Evolutionary conservation across 1,140 invertebrate genomes (phyloP).

Genomic region (Choristoneura fumiferana): DNA sequence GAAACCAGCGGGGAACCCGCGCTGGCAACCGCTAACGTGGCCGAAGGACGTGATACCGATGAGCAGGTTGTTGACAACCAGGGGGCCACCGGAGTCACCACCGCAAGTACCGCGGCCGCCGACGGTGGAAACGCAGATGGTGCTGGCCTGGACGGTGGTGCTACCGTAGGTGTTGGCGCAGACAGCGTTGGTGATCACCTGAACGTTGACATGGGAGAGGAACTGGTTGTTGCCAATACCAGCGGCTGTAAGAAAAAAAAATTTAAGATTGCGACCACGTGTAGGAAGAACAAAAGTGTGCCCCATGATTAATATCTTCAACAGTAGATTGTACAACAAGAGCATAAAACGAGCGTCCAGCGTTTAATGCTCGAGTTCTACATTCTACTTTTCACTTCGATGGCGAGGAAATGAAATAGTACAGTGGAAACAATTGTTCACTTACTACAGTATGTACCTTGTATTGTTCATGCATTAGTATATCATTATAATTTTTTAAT

Average conservation of each 20-base stretch:
- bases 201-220: constrained; percentile 33
- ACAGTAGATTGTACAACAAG: no score
- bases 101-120: constrained; percentile 33
- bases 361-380: no score
- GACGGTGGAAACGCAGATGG: constrained; percentile 32
- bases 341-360: no score
- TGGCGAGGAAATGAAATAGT: no score
- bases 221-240: constrained; percentile 32
- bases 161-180: constrained; percentile 33
- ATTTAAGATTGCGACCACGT: neutral
- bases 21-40: constrained; percentile 24
- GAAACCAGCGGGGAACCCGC: constrained; percentile 48
- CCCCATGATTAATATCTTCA: no score
- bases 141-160: constrained; percentile 26
- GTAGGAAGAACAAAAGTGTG: neutral
- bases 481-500: no score
- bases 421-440: no score
- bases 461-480: no score
- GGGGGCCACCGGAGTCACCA: constrained; percentile 75
- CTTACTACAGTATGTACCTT: no score
- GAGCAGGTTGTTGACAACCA: constrained; percentile 38
- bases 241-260: constrained; percentile 21
- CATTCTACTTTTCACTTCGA: no score
- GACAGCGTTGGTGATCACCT: constrained; percentile 36
- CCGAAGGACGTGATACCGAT: constrained; percentile 36